phyloP scores from a whole-genome alignment of 2,797 vertebrate genomes.

The Mionectes olivaceus region DNA sequence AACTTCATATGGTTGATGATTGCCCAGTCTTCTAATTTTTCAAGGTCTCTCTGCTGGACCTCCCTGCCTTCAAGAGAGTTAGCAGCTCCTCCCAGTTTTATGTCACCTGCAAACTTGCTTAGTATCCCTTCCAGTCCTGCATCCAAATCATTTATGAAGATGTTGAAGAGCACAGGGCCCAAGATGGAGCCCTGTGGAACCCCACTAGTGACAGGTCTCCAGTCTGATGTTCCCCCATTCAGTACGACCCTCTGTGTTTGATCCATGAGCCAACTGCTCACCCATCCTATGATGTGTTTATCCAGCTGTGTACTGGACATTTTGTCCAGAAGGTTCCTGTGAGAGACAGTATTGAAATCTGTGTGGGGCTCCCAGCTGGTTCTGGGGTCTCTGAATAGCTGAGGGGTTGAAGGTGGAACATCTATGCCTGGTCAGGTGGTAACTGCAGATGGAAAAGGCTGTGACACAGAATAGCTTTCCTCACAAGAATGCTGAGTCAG shows the following conservation, averaged over 20 bases:
- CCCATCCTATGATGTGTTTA: neutral
- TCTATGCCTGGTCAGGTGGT: no score
- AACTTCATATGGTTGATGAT: neutral
- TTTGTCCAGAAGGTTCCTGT: neutral
- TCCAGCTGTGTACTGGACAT: neutral
- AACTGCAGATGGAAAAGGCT: no score
- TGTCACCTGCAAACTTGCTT: neutral
- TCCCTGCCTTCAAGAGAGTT: neutral
- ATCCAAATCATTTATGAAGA: neutral
- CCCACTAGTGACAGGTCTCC: neutral
- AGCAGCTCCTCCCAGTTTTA: neutral
- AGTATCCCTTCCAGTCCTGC: neutral
- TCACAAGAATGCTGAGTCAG: no score
- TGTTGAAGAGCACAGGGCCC: neutral
- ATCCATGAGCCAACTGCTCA: neutral
- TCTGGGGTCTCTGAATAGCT: no score
- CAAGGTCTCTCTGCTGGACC: neutral
- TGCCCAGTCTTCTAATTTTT: neutral
- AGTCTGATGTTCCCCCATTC: neutral
- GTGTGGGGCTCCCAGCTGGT: no score
- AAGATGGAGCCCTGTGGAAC: neutral
- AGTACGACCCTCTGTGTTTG: no score
- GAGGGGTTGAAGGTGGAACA: no score
- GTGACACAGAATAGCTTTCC: no score
- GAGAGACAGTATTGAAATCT: neutral